phyloP scores from a whole-genome alignment of 2,113 vertebrate species.

The Toxostoma redivivum region DNA sequence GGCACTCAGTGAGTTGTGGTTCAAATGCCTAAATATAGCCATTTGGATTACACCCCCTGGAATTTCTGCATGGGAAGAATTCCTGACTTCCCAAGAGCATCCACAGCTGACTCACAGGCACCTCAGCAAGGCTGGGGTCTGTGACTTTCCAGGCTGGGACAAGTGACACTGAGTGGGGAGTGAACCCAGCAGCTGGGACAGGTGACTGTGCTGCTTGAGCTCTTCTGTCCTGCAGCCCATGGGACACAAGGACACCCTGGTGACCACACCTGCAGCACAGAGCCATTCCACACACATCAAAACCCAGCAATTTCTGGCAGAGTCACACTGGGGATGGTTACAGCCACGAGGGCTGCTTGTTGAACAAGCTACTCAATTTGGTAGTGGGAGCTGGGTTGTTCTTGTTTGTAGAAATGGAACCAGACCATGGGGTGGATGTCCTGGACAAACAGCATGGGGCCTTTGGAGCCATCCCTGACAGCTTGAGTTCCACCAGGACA shows the following conservation, averaged over 20 bases:
- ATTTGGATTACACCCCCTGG: background rate
- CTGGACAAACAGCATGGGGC: background rate
- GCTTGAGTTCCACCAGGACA: background rate
- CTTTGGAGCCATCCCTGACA: background rate
- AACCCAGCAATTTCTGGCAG: background rate
- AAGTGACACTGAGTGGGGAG: rapidly evolving
- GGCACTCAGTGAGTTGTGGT: background rate
- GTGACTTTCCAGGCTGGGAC: background rate
- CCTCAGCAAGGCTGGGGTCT: background rate
- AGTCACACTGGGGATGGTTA: background rate
- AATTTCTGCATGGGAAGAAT: background rate
- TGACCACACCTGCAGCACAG: background rate
- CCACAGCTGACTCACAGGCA: background rate
- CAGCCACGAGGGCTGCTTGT: background rate
- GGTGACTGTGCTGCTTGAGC: rapidly evolving
- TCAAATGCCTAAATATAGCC: constrained; percentile 21
- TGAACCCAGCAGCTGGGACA: background rate
- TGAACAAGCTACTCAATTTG: background rate
- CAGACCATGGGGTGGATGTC: background rate
- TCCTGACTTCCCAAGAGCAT: background rate
- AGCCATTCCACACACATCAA: background rate
- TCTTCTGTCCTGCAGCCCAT: background rate
- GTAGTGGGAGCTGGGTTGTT: background rate
- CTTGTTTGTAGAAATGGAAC: background rate
- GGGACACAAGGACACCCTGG: background rate